Evolutionary conservation across 1,140 invertebrate genomes (phyloP).

Genomic region (Calliphora vicina): DNA sequence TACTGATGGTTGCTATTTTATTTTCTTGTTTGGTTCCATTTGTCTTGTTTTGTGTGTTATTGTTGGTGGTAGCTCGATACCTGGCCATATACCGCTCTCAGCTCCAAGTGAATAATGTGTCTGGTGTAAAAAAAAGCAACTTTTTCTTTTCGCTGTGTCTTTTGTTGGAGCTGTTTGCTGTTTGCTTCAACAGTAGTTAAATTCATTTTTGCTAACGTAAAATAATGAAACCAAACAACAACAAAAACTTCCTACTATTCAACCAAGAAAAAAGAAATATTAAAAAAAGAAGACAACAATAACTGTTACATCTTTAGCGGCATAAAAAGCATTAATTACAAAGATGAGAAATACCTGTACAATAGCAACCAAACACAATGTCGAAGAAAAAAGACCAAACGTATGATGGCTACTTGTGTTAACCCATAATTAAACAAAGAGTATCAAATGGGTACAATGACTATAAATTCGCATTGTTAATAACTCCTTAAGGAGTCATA

Average conservation of each 20-base stretch:
- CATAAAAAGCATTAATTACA: not conserved
- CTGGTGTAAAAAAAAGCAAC: not conserved
- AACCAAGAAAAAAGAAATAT: not conserved
- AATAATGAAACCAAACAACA: not conserved
- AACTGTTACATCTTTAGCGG: not conserved
- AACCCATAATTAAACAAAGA: too few relatives aligned
- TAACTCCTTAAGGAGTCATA: too few relatives aligned
- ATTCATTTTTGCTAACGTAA: not conserved
- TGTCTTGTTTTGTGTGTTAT: too few relatives aligned
- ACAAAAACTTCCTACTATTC: not conserved
- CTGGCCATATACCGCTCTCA: not conserved
- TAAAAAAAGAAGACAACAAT: not conserved
- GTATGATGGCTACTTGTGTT: too few relatives aligned
- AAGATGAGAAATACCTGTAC: not conserved
- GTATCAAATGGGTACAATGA: too few relatives aligned
- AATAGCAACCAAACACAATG: not conserved
- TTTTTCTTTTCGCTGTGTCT: not conserved
- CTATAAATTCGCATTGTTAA: too few relatives aligned
- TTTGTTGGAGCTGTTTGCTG: not conserved
- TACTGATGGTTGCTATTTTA: too few relatives aligned
- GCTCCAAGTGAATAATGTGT: not conserved
- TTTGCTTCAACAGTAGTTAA: not conserved
- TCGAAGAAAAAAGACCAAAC: not conserved
- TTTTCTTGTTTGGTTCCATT: too few relatives aligned
- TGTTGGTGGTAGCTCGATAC: too few relatives aligned